phyloP scores from a whole-genome alignment of 2,888 invertebrate genomes.

The Eremobia ochroleuca region DNA sequence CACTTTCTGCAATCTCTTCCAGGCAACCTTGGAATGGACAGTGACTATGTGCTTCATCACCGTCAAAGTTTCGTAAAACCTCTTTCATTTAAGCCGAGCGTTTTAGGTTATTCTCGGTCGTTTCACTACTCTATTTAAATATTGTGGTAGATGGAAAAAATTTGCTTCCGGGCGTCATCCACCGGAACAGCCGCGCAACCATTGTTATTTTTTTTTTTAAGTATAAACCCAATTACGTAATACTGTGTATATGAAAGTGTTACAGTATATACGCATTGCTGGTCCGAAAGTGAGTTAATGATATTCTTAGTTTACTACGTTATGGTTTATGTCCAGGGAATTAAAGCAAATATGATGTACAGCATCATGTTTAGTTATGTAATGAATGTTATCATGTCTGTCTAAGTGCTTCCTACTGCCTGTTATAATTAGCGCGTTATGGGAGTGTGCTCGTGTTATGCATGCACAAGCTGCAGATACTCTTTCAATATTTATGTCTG shows the following conservation, averaged over 20 bases:
- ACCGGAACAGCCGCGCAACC: slow-evolving; percentile 75
- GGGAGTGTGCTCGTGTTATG: slow-evolving; percentile 56
- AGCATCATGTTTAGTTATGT: slow-evolving; percentile 62
- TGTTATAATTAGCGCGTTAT: slow-evolving; percentile 63
- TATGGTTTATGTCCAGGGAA: slow-evolving; percentile 62
- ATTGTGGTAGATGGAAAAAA: slow-evolving; percentile 61
- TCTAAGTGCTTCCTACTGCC: slow-evolving; percentile 67
- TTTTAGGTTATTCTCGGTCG: slow-evolving; percentile 32
- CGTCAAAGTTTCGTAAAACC: background rate
- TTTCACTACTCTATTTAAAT: slow-evolving; percentile 52
- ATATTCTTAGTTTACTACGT: slow-evolving; percentile 66
- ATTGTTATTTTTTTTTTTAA: slow-evolving; percentile 72
- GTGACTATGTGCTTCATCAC: background rate
- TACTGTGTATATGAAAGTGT: slow-evolving; percentile 78
- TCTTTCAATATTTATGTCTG: slow-evolving; percentile 38
- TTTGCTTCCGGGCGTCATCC: slow-evolving; percentile 72
- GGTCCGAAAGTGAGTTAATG: slow-evolving; percentile 87
- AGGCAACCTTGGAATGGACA: background rate
- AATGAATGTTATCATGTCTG: slow-evolving; percentile 44
- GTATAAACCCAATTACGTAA: slow-evolving; percentile 76
- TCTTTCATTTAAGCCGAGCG: background rate
- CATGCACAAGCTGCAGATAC: slow-evolving; percentile 57
- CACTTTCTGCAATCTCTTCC: background rate
- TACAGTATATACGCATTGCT: slow-evolving; percentile 77
- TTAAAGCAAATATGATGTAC: slow-evolving; percentile 65